These are phyloP conservation scores for Sycophila sp. DNA, from an alignment of 1,140 invertebrate genomes.

Conservation along the genomic window DNA sequence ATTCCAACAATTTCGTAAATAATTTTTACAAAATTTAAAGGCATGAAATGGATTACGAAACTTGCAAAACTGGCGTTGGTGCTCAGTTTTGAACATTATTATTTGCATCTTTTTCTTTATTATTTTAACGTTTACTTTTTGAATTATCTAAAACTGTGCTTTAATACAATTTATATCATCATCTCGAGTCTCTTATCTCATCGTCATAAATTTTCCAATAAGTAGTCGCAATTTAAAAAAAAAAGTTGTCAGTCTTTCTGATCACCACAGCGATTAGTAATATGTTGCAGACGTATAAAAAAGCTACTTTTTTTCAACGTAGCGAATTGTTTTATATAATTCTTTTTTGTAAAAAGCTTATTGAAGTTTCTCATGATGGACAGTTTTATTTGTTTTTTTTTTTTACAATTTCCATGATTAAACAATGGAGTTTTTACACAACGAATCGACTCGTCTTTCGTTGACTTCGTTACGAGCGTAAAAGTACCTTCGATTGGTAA, in stretches of 20 bases:
- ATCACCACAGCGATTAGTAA: constrained; percentile 14
- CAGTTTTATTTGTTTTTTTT: not conserved
- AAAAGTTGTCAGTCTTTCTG: constrained; percentile 35
- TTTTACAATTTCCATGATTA: not conserved
- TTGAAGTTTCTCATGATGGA: too few relatives aligned
- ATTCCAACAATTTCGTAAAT: not conserved
- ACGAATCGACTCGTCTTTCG: not conserved
- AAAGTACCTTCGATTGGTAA: not conserved
- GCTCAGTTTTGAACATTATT: constrained; percentile 25
- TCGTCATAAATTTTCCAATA: not conserved
- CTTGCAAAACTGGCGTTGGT: not conserved
- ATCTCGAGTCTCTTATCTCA: not conserved
- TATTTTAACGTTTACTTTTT: constrained; percentile 12
- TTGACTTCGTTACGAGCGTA: not conserved
- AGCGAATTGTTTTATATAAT: not conserved
- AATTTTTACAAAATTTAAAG: constrained; percentile 6
- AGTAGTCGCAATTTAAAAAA: constrained; percentile 12
- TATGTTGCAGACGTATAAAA: not conserved
- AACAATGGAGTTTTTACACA: not conserved
- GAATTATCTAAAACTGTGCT: constrained; percentile 16
- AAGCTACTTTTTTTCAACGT: not conserved
- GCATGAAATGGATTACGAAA: not conserved
- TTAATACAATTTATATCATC: not conserved
- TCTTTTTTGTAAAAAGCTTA: not conserved
- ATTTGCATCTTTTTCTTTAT: constrained; percentile 4